These are phyloP conservation scores for Solea solea DNA, from an alignment of 2,113 vertebrate genomes.

Conservation along the genomic window DNA sequence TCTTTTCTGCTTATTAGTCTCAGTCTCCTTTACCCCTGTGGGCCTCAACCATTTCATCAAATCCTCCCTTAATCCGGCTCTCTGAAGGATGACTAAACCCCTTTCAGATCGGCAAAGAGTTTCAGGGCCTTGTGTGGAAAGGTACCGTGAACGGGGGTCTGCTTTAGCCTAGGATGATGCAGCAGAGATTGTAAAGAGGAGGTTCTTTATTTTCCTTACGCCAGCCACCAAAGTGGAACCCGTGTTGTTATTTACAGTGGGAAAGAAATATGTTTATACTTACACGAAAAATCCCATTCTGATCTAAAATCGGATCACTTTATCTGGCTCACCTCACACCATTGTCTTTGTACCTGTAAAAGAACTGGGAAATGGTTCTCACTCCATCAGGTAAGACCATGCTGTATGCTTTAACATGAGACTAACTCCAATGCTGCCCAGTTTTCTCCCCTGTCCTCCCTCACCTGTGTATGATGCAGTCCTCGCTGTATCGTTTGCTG, in stretches of 20 bases:
- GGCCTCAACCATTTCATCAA: constrained; percentile 45
- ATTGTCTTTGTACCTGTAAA: constrained; percentile 1
- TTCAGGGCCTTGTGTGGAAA: background rate
- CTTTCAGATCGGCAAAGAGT: constrained; percentile 7
- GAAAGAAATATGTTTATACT: too few species aligned
- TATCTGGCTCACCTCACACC: constrained; percentile 4
- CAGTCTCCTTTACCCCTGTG: constrained; percentile 28
- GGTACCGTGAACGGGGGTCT: too few species aligned
- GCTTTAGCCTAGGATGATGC: too few species aligned
- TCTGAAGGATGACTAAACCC: constrained; percentile 54
- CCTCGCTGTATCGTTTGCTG: constrained; percentile 42
- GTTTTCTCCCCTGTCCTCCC: constrained; percentile 10
- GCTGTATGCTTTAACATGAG: constrained; percentile 45
- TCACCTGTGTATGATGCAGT: constrained; percentile 46
- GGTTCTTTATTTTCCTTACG: too few species aligned
- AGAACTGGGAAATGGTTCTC: background rate
- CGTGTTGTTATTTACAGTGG: too few species aligned
- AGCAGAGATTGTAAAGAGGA: too few species aligned
- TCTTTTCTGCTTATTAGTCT: constrained; percentile 36
- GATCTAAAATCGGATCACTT: background rate
- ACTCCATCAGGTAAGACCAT: constrained; percentile 21
- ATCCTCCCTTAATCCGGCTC: constrained; percentile 65
- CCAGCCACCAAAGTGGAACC: too few species aligned
- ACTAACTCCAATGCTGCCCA: constrained; percentile 66
- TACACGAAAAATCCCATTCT: too few species aligned